These are phyloP conservation scores for Loris lydekkerianus DNA, from an alignment of 2,797 vertebrate genomes.

Conservation along the genomic window DNA sequence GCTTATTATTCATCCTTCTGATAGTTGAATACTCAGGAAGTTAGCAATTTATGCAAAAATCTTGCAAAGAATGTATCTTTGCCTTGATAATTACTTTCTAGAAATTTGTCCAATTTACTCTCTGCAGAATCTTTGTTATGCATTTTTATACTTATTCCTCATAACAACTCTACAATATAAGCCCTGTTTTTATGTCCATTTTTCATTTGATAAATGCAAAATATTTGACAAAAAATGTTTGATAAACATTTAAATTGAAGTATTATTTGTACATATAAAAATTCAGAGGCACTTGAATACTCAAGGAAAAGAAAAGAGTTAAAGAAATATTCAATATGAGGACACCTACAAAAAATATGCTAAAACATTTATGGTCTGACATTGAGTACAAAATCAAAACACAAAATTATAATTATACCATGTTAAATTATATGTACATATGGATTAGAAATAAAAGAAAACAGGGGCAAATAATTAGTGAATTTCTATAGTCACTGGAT, in stretches of 20 bases:
- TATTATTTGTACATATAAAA: not conserved
- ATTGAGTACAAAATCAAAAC: constrained; percentile 16
- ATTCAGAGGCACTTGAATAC: not conserved
- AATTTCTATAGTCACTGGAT: not conserved
- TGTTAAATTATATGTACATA: not conserved
- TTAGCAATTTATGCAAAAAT: not conserved
- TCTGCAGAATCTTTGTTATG: not conserved
- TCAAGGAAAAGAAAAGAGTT: not conserved
- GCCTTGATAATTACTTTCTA: not conserved
- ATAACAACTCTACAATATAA: not conserved
- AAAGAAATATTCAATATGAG: not conserved
- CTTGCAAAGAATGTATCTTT: constrained; percentile 10
- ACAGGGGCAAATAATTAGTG: not conserved
- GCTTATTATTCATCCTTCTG: not conserved
- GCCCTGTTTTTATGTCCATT: constrained; percentile 5
- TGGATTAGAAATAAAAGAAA: not conserved
- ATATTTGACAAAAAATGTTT: not conserved
- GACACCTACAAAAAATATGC: not conserved
- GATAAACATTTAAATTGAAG: not conserved
- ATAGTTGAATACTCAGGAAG: not conserved
- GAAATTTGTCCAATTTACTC: not conserved
- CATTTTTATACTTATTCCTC: constrained; percentile 9
- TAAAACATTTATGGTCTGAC: not conserved
- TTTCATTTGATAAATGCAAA: constrained; percentile 7
- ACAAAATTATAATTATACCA: constrained; percentile 21